phyloP scores from a whole-genome alignment of 1,140 invertebrate species.

The Carposina sasakii region DNA sequence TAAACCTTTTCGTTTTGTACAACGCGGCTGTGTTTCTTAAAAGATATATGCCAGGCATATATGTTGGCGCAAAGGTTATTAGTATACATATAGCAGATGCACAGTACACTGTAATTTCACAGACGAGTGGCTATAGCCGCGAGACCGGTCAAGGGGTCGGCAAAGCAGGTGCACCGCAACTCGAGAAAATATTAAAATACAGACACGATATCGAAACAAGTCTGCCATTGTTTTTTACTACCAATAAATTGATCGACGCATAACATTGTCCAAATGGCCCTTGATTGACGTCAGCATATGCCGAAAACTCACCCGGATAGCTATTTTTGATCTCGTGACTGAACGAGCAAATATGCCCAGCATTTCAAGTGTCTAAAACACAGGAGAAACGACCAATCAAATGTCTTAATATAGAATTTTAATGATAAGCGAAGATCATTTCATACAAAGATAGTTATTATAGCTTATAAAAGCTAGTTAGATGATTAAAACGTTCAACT shows the following conservation, averaged over 20 bases:
- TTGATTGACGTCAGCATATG: conserved; percentile 39
- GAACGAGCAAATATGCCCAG: conserved; percentile 40
- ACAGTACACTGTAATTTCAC: conserved; percentile 63
- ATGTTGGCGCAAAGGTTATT: too few species aligned
- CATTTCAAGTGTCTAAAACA: conserved; percentile 37
- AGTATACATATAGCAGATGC: conserved; percentile 51
- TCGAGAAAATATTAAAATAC: too few species aligned
- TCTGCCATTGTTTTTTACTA: too few species aligned
- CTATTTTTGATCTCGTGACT: conserved; percentile 44
- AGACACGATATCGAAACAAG: too few species aligned
- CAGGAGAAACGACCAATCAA: conserved; percentile 27
- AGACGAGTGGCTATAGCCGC: conserved; percentile 48
- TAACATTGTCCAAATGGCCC: conserved; percentile 42
- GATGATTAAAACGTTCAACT: not conserved
- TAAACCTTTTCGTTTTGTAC: too few species aligned
- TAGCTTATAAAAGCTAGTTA: not conserved
- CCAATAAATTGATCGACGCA: too few species aligned
- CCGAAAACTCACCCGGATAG: conserved; percentile 32
- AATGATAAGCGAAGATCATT: not conserved
- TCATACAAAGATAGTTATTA: too few species aligned
- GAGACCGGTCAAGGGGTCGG: conserved; percentile 49
- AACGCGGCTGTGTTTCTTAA: too few species aligned
- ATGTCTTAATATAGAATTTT: conserved; percentile 19
- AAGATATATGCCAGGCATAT: too few species aligned
- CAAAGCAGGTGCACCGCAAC: conserved; percentile 37